These are phyloP conservation scores for Amphiprion percula DNA, from an alignment of 2,113 vertebrate species.

Conservation along the genomic window DNA sequence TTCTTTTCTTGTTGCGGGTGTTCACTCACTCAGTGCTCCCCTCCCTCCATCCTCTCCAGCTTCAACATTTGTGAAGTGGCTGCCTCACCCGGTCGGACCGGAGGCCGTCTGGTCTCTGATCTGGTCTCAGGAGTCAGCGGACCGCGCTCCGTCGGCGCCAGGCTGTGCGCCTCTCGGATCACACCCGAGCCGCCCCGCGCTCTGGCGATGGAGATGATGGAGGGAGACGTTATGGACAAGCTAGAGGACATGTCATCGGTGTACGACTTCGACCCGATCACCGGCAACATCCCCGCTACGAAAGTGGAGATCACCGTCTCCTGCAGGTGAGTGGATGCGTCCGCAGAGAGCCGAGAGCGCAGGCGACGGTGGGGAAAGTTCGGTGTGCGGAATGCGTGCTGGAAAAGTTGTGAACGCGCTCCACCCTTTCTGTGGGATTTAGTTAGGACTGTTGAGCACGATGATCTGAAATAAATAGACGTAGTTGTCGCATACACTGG, in stretches of 20 bases:
- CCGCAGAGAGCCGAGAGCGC: background rate
- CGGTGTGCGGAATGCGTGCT: background rate
- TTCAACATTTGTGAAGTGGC: slow-evolving; percentile 72
- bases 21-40: slow-evolving; percentile 29
- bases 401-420: slow-evolving; percentile 67
- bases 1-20: background rate
- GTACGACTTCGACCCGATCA: slow-evolving; percentile 91
- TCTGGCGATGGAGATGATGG: slow-evolving; percentile 81
- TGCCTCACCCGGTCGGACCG: slow-evolving; percentile 74
- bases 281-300: slow-evolving; percentile 92
- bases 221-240: slow-evolving; percentile 89
- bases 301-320: slow-evolving; percentile 97
- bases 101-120: slow-evolving; percentile 76
- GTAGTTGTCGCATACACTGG: background rate
- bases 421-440: slow-evolving; percentile 23
- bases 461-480: background rate
- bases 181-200: slow-evolving; percentile 72
- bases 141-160: slow-evolving; percentile 73
- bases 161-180: slow-evolving; percentile 79
- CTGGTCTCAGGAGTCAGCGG: slow-evolving; percentile 71
- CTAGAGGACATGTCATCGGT: slow-evolving; percentile 91
- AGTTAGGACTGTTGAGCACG: background rate
- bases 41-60: slow-evolving; percentile 45
- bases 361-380: slow-evolving; percentile 52
- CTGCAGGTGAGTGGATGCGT: slow-evolving; percentile 87